Percentiles rank a stretch among this genome's conserved stretches.
Evolutionary conservation across 2,797 vertebrate genomes (phyloP).

Genomic region (Pelobates cultripes): DNA sequence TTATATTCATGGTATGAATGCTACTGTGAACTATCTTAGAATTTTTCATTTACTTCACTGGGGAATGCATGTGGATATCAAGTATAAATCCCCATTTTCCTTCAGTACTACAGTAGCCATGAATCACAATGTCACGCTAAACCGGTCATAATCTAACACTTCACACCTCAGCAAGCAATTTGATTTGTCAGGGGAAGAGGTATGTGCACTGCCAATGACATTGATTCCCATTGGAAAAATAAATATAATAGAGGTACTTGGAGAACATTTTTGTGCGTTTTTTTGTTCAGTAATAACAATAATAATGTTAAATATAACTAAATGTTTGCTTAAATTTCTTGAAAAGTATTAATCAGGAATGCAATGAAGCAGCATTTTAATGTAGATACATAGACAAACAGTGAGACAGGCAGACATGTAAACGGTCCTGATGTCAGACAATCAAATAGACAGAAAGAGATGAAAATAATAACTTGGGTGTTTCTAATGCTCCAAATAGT

Average conservation of each 20-base stretch:
- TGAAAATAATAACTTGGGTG: too few species aligned
- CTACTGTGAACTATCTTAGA: slow-evolving; percentile 64
- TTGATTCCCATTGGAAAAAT: slow-evolving; percentile 67
- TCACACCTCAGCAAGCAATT: slow-evolving; percentile 76
- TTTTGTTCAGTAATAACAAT: neutral
- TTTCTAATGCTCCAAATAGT: too few species aligned
- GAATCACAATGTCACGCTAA: slow-evolving; percentile 73
- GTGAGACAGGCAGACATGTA: too few species aligned
- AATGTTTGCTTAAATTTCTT: too few species aligned
- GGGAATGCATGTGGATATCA: slow-evolving; percentile 70
- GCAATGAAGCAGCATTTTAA: neutral
- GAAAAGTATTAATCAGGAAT: neutral
- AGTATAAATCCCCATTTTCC: slow-evolving; percentile 73
- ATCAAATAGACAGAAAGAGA: too few species aligned
- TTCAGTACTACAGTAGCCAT: slow-evolving; percentile 67
- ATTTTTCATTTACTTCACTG: slow-evolving; percentile 71
- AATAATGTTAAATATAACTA: neutral
- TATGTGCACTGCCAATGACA: slow-evolving; percentile 68
- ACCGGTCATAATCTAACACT: slow-evolving; percentile 77
- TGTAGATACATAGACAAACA: too few species aligned
- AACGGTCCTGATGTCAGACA: too few species aligned
- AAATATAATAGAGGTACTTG: slow-evolving; percentile 51
- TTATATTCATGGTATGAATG: slow-evolving; percentile 33
- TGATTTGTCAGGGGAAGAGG: slow-evolving; percentile 77
- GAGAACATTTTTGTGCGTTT: neutral